Conservation (phyloP, 2,888 invertebrate genomes). For the Cataglyphis livida region DNA sequence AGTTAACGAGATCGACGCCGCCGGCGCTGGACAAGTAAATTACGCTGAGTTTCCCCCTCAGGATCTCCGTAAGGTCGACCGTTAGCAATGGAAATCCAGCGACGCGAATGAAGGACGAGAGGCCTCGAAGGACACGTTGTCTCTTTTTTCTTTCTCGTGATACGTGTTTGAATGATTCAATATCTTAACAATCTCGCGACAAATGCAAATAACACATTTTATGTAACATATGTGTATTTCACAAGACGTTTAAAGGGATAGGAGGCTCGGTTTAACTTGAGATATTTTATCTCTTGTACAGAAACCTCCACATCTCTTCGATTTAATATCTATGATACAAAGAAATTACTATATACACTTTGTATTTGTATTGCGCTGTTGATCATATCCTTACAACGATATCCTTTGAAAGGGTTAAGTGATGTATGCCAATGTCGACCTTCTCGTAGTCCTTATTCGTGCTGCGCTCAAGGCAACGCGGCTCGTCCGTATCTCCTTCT, state of each 20-base stretch:
- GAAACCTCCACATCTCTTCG: background rate
- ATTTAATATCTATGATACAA: conserved; percentile 1
- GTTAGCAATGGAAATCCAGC: conserved; percentile 73
- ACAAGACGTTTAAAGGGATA: background rate
- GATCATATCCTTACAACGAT: conserved; percentile 20
- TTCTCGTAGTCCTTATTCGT: conserved; percentile 30
- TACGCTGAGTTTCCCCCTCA: conserved; percentile 77
- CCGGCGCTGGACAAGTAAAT: conserved; percentile 83
- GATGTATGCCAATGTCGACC: conserved; percentile 35
- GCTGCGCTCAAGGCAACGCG: conserved; percentile 19
- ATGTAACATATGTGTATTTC: background rate
- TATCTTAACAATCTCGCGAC: background rate
- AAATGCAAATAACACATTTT: background rate
- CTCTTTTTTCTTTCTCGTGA: background rate
- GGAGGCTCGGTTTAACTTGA: conserved; percentile 10
- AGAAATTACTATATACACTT: conserved; percentile 13
- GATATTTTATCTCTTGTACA: background rate
- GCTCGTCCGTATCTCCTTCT: conserved; percentile 14
- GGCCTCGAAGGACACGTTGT: conserved; percentile 36
- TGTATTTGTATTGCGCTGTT: conserved; percentile 9
- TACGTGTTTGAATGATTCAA: background rate
- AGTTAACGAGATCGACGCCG: conserved; percentile 84
- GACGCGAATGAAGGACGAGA: conserved; percentile 34
- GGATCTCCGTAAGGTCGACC: conserved; percentile 78
- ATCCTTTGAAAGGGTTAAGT: conserved; percentile 42